phyloP scores from a whole-genome alignment of 1,140 invertebrate species.

The Megathymus violae region DNA sequence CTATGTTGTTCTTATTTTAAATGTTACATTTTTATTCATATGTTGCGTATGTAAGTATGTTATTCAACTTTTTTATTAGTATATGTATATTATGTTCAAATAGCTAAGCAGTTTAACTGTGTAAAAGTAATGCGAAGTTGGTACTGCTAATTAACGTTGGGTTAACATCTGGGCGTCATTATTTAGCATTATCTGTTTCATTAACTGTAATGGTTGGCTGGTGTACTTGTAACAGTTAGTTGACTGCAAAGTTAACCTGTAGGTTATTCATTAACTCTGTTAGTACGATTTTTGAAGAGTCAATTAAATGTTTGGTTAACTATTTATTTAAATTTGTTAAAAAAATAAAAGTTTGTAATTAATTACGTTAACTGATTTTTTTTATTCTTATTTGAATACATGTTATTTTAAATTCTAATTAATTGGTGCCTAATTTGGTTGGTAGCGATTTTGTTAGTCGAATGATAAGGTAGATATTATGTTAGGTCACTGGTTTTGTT shows the following conservation, averaged over 20 bases:
- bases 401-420: slow-evolving; percentile 31
- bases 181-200: slow-evolving; percentile 31
- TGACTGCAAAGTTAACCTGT: slow-evolving; percentile 11
- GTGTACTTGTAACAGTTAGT: slow-evolving; percentile 18
- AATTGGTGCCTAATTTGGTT: too few relatives aligned
- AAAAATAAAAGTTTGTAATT: too few relatives aligned
- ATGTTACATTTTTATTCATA: too few relatives aligned
- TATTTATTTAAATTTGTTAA: background rate
- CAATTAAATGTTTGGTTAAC: background rate
- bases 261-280: slow-evolving; percentile 12
- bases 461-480: too few relatives aligned
- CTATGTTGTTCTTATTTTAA: too few relatives aligned
- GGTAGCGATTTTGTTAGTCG: too few relatives aligned
- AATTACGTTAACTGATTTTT: too few relatives aligned
- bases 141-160: slow-evolving; percentile 28
- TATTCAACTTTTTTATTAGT: too few relatives aligned
- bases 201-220: slow-evolving; percentile 27
- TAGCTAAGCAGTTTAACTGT: background rate
- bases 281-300: background rate
- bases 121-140: slow-evolving; percentile 8
- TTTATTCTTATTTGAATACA: too few relatives aligned
- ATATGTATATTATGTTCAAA: background rate
- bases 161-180: slow-evolving; percentile 29
- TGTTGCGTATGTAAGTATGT: too few relatives aligned
- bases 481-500: too few relatives aligned